Conservation (phyloP, 2,797 vertebrate species). For the Darevskia nairensis region DNA sequence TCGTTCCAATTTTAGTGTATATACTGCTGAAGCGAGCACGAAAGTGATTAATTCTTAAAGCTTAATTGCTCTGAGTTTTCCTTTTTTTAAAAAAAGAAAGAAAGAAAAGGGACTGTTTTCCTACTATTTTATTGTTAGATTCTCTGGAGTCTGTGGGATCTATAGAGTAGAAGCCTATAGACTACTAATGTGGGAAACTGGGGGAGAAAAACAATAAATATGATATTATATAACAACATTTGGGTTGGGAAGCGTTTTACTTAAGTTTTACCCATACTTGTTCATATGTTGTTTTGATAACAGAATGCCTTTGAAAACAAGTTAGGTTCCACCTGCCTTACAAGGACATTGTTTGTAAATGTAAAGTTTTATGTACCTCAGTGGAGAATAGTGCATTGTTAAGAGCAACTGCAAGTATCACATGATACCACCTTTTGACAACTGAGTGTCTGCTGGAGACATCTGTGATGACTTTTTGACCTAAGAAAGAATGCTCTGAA, state of each 20-base stretch:
- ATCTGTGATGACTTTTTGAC: conserved; percentile 92
- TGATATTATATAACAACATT: conserved; percentile 20
- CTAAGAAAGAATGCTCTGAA: conserved; percentile 92
- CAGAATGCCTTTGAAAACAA: conserved; percentile 22
- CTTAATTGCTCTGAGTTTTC: conserved; percentile 36
- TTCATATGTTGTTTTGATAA: conserved; percentile 39
- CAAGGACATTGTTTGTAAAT: conserved; percentile 69
- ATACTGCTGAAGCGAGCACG: not conserved
- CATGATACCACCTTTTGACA: conserved; percentile 90
- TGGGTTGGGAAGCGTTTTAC: not conserved
- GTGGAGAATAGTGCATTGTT: conserved; percentile 85
- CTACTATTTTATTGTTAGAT: conserved; percentile 56
- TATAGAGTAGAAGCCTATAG: conserved; percentile 11
- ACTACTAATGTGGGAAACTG: conserved; percentile 20
- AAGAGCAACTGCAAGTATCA: conserved; percentile 82
- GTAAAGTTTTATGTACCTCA: conserved; percentile 72
- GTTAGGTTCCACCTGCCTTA: conserved; percentile 47
- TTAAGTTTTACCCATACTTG: not conserved
- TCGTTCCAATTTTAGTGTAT: not conserved
- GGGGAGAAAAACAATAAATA: not conserved
- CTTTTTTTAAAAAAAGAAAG: conserved; percentile 41
- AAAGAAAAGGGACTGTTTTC: conserved; percentile 47
- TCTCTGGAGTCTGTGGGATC: conserved; percentile 50
- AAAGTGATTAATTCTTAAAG: conserved; percentile 17
- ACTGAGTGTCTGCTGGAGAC: conserved; percentile 90